Base-by-base conservation (phyloP, 2,113 vertebrate species). In the Budorcas taxicolor region DNA sequence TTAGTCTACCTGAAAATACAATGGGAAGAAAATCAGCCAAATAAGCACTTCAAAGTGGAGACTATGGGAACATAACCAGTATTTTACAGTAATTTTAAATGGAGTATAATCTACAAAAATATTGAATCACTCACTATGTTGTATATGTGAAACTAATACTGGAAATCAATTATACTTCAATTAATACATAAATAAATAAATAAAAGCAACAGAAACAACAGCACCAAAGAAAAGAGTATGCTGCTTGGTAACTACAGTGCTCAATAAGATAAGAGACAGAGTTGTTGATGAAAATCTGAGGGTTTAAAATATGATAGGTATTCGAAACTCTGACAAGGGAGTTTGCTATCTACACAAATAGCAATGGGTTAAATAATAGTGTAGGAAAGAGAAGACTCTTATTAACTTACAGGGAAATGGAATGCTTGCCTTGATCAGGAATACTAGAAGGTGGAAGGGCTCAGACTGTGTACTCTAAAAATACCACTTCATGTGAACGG, bases 1-100 rank as follows among this genome's bases (percentile, higher is more conserved):
- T 95, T 78, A 87, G 6, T 90, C 50, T 74, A 81, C 33, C 43
- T 95, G 52, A 95, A 91, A 97, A 92, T 60, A 62, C 23, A 96
- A 13, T 13, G 23, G 78, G 2, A 67, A 91, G 57, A 85, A 94
- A 94, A 62, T 40, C 43, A 27, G 52, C 4, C 78, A 92, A 95
- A 85, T 47, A 93, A 94, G 58, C 12, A 87, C 91, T 76, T 97
- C 31, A 57, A 76, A 90, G 17, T 92, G 9, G 31, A 85, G 58
- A 92, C 57, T 45, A 92, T 50, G 76, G 80, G 21, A 83, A 55
- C n/a, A 83, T 15, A 83, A n/a, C n/a, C 21, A 55, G 19, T 83
- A 55, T 55, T 83, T 55, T 55, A 83, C n/a, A 55, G 33, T 82
- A 82, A 55, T 83, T 55, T 55, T 55, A 55, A 55, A 40, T 83